Conservation (phyloP, 2,113 vertebrate genomes). For the Pycnonotus jocosus region DNA sequence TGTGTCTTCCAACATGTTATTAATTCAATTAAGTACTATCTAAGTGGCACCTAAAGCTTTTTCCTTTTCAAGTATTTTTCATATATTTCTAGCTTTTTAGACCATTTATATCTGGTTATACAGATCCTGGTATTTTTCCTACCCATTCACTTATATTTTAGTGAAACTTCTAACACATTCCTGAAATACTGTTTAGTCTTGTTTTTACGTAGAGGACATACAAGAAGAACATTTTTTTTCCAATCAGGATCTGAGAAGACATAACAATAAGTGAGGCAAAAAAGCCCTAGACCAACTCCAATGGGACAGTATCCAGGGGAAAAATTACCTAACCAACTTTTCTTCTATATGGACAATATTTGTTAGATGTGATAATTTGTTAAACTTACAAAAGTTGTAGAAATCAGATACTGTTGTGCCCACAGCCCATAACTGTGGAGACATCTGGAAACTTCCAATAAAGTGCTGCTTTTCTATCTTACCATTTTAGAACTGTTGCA, state of each 20-base stretch:
- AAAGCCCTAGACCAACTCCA: neutral
- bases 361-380: no score
- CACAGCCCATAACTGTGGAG: neutral
- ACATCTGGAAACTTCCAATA: neutral
- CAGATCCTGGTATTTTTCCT: neutral
- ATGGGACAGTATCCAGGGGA: neutral
- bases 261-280: neutral
- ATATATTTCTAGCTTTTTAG: neutral
- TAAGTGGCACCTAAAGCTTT: neutral
- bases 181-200: neutral
- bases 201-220: neutral
- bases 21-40: neutral
- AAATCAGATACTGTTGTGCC: fast-evolving
- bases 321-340: neutral
- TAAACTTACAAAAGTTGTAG: neutral
- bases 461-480: neutral
- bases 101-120: neutral
- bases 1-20: neutral
- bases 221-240: neutral
- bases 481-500: neutral
- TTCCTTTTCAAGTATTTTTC: neutral
- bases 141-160: neutral
- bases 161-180: neutral
- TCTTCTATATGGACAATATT: neutral
- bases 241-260: neutral